These are phyloP conservation scores for Gallinago stenura DNA, from an alignment of 2,797 vertebrate genomes.

Conservation along the genomic window DNA sequence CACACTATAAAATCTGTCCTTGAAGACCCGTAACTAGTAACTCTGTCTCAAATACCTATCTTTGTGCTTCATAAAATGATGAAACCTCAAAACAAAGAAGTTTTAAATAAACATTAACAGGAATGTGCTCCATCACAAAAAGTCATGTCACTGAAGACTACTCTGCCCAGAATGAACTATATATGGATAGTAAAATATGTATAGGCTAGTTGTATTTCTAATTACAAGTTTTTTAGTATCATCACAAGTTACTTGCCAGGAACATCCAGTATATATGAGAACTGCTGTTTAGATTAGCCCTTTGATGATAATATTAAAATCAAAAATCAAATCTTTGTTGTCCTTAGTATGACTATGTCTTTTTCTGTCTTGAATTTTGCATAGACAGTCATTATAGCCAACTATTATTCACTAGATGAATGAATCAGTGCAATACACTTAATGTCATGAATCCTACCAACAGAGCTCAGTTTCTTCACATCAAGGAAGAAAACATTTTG, in stretches of 20 bases:
- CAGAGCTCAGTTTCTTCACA: not conserved
- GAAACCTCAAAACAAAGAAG: not conserved
- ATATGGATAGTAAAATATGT: not conserved
- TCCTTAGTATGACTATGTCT: not conserved
- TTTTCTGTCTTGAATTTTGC: not conserved
- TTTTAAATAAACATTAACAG: not conserved
- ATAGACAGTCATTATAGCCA: not conserved
- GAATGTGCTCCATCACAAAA: not conserved
- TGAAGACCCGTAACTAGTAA: not conserved
- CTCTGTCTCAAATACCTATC: not conserved
- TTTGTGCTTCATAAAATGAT: not conserved
- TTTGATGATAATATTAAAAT: not conserved
- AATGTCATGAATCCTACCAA: not conserved
- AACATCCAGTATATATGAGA: not conserved
- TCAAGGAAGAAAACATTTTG: not conserved
- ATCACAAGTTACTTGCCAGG: not conserved
- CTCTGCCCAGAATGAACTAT: not conserved
- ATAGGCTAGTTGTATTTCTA: not conserved
- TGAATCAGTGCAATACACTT: not conserved
- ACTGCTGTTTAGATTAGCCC: not conserved
- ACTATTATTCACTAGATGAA: not conserved
- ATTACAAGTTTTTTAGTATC: not conserved
- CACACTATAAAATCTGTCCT: not conserved
- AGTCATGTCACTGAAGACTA: not conserved
- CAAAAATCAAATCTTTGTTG: not conserved